Conservation (phyloP, 2,888 invertebrate genomes). For the Agrochola litura region DNA sequence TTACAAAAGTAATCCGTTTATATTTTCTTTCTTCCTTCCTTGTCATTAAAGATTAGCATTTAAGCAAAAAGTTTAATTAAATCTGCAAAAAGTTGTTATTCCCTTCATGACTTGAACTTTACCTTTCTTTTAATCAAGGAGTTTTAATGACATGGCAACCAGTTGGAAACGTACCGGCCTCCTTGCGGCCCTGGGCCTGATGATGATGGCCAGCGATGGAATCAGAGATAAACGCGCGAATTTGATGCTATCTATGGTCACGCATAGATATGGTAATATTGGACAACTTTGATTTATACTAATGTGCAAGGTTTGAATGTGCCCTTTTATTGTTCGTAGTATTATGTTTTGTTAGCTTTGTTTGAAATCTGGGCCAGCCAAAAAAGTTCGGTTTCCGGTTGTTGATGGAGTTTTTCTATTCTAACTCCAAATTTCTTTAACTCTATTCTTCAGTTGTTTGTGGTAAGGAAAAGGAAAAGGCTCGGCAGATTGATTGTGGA, state of each 20-base stretch:
- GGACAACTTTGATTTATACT: constrained; percentile 38
- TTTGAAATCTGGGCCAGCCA: neutral
- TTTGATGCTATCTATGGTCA: constrained; percentile 55
- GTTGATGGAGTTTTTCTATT: neutral
- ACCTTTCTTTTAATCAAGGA: constrained; percentile 39
- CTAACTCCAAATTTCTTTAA: neutral
- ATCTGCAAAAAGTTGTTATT: constrained; percentile 26
- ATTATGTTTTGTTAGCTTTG: neutral
- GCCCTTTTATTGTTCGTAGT: constrained; percentile 6
- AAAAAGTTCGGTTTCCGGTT: neutral
- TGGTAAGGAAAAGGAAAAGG: no score
- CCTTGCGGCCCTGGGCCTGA: constrained; percentile 20
- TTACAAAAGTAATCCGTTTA: constrained; percentile 27
- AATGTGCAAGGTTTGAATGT: constrained; percentile 27
- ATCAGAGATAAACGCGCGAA: constrained; percentile 38
- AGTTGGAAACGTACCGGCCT: constrained; percentile 33
- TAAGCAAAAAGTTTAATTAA: constrained; percentile 44
- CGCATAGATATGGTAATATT: constrained; percentile 44
- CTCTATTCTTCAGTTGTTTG: neutral
- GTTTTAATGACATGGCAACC: constrained; percentile 32
- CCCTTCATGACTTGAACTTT: constrained; percentile 32
- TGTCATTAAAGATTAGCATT: constrained; percentile 32
- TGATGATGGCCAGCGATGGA: constrained; percentile 48
- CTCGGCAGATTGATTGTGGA: neutral
- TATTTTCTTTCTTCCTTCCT: constrained; percentile 16